Base-by-base conservation (phyloP, 2,888 invertebrate genomes). In the Caenorhabditis sp. region DNA sequence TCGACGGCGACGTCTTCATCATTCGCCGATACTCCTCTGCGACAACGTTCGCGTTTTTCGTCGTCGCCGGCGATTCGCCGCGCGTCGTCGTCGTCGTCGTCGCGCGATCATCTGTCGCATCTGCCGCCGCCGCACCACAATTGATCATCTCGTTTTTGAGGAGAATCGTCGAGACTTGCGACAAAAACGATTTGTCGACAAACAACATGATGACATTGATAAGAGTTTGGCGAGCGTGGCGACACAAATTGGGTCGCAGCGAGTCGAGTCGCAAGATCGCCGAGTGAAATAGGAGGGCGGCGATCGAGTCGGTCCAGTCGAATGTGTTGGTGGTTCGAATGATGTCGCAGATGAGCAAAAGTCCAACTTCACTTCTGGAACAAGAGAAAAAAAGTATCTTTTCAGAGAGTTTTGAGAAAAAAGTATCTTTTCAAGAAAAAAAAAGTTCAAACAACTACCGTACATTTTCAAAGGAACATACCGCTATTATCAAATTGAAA, bases 201-300 rank as follows among this genome's bases (percentile, higher is more conserved):
- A 78, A 69, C 24, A 95, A 94, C 65, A 97, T 92, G 86, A 97
- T 91, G 76, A 99, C 90, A 90, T 97, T 96, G 78, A 96, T 90
- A 68, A 99, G 8, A 36, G 43, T 36, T 50, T 74, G 69, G 63
- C 79, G 55, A 12, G 79, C 77, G 60, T 79, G 79, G 21, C 70
- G 62, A 26, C 79, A 79, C 14, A 79, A 66, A 12, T 68, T 68
- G 0, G 79, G 77, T 24, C 79, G 76, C 0, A 79, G 62, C 1
- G 79, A 79, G 37, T 79, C 79, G 12, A 79, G 66, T 5, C 68
- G 62, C 6, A 79, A 66, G n/a, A 79, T 68, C 0, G 66, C 66
- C 5, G 73, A 66, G 43, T 79, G 79, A 1, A 79, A 69, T 1
- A 79, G 69, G 1, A 77, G 64, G 21, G 76, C 76, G 26, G 73